Evolutionary conservation across 2,113 vertebrate species (phyloP), one percentile per base, ranked within the genome.

Genomic region (Rhynchopsitta pachyrhyncha): DNA sequence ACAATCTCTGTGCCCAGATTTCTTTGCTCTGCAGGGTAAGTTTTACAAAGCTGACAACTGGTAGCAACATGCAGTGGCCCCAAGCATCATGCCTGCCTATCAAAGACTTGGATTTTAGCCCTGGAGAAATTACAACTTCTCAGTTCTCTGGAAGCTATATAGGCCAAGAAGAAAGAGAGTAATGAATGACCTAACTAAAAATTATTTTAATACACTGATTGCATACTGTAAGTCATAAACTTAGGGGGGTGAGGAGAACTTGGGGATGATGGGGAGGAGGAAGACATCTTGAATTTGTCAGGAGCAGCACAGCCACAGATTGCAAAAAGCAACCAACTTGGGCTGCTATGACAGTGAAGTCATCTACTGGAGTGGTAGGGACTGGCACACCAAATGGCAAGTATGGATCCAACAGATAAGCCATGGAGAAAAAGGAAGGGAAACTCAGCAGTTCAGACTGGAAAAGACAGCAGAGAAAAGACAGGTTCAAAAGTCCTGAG

Each of bases 31-130:
- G 69, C 67, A 89, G 93, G 74, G 28, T 88, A 85, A 95, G 89
- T 95, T 95, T 92, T 93, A 97, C 57, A 95, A 82, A 53, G 91
- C 94, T 96, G 87, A 85, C 73, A 95, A 95, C 67, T 13, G 57
- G 96, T 85, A 96, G 96, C 85, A 97, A 95, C 97, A 96, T 31
- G 70, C 18, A 96, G 90, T 86, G 88, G 92, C 87, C 92, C 82
- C 90, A 88, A 90, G 91, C 93, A 3, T 67, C 47, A 69, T 83
- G 91, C 88, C 57, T 86, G 93, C 88, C 93, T 96, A 93, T 95
- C 91, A 92, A 95, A 96, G 89, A 70, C 91, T 96, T 97, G 96
- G 96, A 95, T 80, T 95, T 97, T 86, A 96, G 94, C 94, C 95
- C 90, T 94, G 66, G 60, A 97, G 90, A 97, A 97, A 96, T 96